Percentiles rank a stretch among this genome's conserved stretches.
These are phyloP conservation scores for Drosophila burlai DNA, from an alignment of 1,140 invertebrate species.

Conservation along the genomic window DNA sequence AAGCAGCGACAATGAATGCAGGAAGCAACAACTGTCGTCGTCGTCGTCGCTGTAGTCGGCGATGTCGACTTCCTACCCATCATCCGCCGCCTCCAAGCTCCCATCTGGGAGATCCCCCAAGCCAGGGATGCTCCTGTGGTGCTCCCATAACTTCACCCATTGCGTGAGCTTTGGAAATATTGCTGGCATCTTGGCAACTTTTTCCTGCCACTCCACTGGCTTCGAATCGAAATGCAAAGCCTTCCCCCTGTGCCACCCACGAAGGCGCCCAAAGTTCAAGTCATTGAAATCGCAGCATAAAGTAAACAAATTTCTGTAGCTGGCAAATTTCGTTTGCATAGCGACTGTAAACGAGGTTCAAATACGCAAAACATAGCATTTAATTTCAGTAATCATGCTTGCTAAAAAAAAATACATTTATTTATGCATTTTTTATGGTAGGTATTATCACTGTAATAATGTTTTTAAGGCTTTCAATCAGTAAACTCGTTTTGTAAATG, in stretches of 20 bases:
- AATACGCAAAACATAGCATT: not conserved
- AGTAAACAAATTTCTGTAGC: slow-evolving; percentile 1
- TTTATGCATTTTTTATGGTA: not conserved
- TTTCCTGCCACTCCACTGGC: slow-evolving; percentile 38
- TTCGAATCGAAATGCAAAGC: not conserved
- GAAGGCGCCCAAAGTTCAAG: slow-evolving; percentile 20
- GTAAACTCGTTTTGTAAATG: not conserved
- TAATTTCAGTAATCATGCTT: not conserved
- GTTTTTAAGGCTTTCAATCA: slow-evolving; percentile 4
- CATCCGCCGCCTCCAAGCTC: slow-evolving; percentile 14
- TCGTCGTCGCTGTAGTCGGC: slow-evolving; percentile 24
- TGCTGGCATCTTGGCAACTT: slow-evolving; percentile 18
- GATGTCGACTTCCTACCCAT: slow-evolving; percentile 64
- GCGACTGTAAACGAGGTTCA: not conserved
- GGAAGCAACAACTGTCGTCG: slow-evolving; percentile 73
- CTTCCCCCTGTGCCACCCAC: slow-evolving; percentile 17
- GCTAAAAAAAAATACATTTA: not conserved
- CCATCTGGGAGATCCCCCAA: not conserved
- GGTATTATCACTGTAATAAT: slow-evolving; percentile 1
- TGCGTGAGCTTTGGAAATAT: slow-evolving; percentile 57
- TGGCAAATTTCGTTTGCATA: slow-evolving; percentile 8
- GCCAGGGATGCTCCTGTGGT: slow-evolving; percentile 44
- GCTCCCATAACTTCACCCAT: slow-evolving; percentile 51
- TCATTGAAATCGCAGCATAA: slow-evolving; percentile 21
- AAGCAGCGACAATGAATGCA: slow-evolving; percentile 77